Evolutionary conservation across 2,113 vertebrate species (phyloP).

Genomic region (Macrotis lagotis): DNA sequence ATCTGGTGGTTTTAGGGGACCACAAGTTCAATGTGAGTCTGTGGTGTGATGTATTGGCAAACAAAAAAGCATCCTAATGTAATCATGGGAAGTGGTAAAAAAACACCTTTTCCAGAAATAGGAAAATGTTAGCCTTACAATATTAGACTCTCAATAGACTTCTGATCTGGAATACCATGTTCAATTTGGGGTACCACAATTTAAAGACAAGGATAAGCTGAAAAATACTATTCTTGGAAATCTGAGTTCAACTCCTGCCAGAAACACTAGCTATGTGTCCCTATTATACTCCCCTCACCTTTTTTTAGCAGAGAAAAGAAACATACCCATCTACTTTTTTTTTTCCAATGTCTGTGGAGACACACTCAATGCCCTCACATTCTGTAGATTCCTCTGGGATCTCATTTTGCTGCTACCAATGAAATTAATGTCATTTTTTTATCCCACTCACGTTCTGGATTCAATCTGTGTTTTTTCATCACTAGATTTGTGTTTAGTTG

Average conservation of each 20-base stretch:
- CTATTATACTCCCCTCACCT: background rate
- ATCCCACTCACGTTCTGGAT: constrained; percentile 48
- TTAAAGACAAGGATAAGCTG: background rate
- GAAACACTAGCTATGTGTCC: background rate
- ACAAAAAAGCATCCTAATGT: background rate
- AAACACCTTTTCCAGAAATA: background rate
- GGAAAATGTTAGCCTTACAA: background rate
- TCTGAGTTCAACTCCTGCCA: background rate
- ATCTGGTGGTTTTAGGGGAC: background rate
- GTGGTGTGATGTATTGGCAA: background rate
- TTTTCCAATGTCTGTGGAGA: background rate
- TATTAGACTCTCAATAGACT: background rate
- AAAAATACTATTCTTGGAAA: background rate
- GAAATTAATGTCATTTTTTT: constrained; percentile 68
- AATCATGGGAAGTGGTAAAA: background rate
- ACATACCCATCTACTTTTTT: background rate
- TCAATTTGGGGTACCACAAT: background rate
- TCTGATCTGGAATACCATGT: background rate
- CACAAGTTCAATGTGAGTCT: background rate
- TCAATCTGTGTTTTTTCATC: constrained; percentile 61
- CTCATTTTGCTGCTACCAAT: constrained; percentile 47
- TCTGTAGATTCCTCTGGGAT: constrained; percentile 4
- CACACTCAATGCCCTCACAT: background rate
- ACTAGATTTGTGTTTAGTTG: constrained; percentile 72
- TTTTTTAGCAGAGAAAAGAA: background rate